phyloP scores from a whole-genome alignment of 1,140 invertebrate species.

The Wasmannia auropunctata region DNA sequence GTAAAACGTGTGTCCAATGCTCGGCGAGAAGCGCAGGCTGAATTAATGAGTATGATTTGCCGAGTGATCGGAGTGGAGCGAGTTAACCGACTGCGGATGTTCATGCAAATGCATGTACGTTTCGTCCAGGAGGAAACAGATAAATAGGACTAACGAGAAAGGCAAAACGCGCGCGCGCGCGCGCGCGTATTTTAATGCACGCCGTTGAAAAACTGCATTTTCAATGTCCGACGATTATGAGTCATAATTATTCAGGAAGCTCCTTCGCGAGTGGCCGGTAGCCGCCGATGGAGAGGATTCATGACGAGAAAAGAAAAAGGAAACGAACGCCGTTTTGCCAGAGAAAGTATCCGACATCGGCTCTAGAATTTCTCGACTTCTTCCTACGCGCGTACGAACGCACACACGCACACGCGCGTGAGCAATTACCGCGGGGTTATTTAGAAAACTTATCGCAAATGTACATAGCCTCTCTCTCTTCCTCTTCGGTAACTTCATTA shows the following conservation, averaged over 20 bases:
- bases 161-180: no score
- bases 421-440: background rate
- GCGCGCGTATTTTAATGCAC: background rate
- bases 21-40: background rate
- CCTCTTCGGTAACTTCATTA: background rate
- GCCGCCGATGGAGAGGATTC: constrained; percentile 22
- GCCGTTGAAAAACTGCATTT: background rate
- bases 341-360: constrained; percentile 71
- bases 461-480: background rate
- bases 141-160: background rate
- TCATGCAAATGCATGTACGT: background rate
- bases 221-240: constrained; percentile 7
- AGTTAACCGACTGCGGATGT: constrained; percentile 3
- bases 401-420: no score
- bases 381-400: constrained; percentile 25
- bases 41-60: background rate
- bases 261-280: background rate
- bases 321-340: constrained; percentile 55
- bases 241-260: constrained; percentile 29
- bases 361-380: constrained; percentile 67
- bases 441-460: constrained; percentile 28
- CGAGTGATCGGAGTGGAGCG: background rate
- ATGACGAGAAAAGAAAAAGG: constrained; percentile 62
- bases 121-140: background rate
- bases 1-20: background rate